Base-by-base conservation (phyloP, 2,888 invertebrate genomes). In the Aricia artaxerxes region DNA sequence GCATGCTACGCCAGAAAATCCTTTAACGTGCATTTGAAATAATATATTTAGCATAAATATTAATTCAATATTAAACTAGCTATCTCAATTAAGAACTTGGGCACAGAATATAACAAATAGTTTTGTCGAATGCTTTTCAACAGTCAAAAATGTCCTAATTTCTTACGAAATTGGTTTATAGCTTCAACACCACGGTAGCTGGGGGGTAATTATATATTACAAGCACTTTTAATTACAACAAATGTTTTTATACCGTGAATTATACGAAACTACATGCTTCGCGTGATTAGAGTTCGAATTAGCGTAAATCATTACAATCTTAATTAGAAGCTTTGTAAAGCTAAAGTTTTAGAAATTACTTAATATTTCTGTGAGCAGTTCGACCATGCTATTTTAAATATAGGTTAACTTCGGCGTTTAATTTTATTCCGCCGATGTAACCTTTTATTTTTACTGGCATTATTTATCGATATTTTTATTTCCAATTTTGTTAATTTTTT, bases 271-370 rank as follows among this genome's bases (percentile, higher is more conserved):
- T 60, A 40, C 57, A 77, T 16, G 77, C 11, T 79, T 84, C 69
- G 84, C 85, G 85, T 85, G 84, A 83, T 84, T 80, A 81, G 81
- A 81, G 80, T 79, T 69, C 81, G 83, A 82, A 82, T 82, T 82
- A 85, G 84, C 85, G 86, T 86, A 84, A 80, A 82, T 81, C 80
- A 80, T 84, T 84, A 84, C 85, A 84, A 84, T 84, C 84, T 85
- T 86, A 85, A 86, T 86, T 85, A 86, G 82, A 81, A 82, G 78
- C 80, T 83, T 83, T 84, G 82, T 84, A 82, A 80, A 81, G 83
- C 83, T 81, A 80, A 80, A 84, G 82, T 85, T 85, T 83, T 79
- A 82, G 83, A 81, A 84, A 84, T 85, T 84, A 84, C 82, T 80
- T 80, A 81, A 82, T 83, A 84, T 84, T 83, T 85, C 83, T 84